Percentiles rank a stretch among this genome's conserved stretches.
Evolutionary conservation across 2,888 invertebrate species (phyloP).

Genomic region (Melanotus villosus): DNA sequence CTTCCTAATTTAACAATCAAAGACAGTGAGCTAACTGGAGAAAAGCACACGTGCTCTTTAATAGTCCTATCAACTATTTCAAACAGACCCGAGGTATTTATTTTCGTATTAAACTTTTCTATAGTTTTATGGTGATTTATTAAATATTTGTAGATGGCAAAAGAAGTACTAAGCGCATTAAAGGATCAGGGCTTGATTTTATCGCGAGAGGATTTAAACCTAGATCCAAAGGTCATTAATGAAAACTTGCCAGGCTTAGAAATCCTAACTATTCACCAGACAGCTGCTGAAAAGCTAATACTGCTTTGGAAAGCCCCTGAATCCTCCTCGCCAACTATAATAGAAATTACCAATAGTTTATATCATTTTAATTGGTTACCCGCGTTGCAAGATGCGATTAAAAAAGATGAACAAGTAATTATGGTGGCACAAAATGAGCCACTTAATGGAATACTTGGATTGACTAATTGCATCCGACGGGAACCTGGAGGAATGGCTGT

Average conservation of each 20-base stretch:
- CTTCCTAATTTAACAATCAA: slow-evolving; percentile 72
- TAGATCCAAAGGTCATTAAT: not conserved
- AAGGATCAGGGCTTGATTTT: slow-evolving; percentile 36
- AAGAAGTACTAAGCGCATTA: slow-evolving; percentile 5
- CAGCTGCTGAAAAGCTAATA: slow-evolving; percentile 71
- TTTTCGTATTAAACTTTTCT: too few relatives aligned
- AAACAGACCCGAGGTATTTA: slow-evolving; percentile 69
- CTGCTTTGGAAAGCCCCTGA: slow-evolving; percentile 71
- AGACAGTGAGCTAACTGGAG: slow-evolving; percentile 72
- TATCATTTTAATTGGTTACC: slow-evolving; percentile 72
- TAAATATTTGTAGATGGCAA: not conserved
- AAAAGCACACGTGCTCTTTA: slow-evolving; percentile 55
- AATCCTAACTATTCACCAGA: slow-evolving; percentile 70
- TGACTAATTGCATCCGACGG: slow-evolving; percentile 87
- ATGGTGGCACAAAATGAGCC: slow-evolving; percentile 76
- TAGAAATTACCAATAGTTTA: slow-evolving; percentile 65
- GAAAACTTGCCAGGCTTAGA: slow-evolving; percentile 66
- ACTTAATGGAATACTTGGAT: slow-evolving; percentile 85
- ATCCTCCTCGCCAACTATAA: slow-evolving; percentile 69
- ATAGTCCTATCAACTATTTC: slow-evolving; percentile 66
- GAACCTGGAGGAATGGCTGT: slow-evolving; percentile 76
- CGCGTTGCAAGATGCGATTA: slow-evolving; percentile 63
- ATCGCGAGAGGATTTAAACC: slow-evolving; percentile 17
- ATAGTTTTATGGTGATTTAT: not conserved
- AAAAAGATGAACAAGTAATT: slow-evolving; percentile 68